Evolutionary conservation across 2,797 vertebrate genomes (phyloP), one percentile per base, ranked within the genome.

Genomic region (Podarcis siculus): DNA sequence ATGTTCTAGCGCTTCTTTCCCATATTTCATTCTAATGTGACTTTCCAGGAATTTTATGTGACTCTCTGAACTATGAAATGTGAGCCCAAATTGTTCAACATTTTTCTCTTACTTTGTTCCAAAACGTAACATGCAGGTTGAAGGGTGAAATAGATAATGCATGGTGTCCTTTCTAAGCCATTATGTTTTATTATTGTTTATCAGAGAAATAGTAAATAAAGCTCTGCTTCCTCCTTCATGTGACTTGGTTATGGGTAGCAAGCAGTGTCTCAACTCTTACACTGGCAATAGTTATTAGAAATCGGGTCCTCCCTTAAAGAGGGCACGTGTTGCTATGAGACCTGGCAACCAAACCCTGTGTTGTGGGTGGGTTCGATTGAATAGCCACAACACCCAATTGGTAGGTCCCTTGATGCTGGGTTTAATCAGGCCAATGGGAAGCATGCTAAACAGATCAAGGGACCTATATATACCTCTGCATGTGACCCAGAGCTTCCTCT

Each of bases 21-120:
- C 21, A 82, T 45, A 66, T 87, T 82, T 66, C 79, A 87, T 66
- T 66, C 49, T 42, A 71, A 87, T 75, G 21, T 64, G 23, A 75
- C 71, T 82, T 77, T 83, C 73, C 66, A 78, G 45, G 64, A 82
- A 82, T 82, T 82, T 71, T n/a, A 49, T 5, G 30, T 85, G 49
- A 42, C 35, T 77, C 37, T 72, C 58, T 58, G 37, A 27, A 32
- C n/a, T 58, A 89, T 78, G 49, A 78, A 82, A 82, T 89, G 17
- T 35, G 30, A 39, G 32, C 8, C 79, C 75, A 32, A 81, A 27
- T 83, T 81, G 72, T 64, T 30, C 73, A 45, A 85, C 25, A 84
- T 90, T 90, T 76, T 90, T 67, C 25, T 90, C 73, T 55, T 67
- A 86, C 75, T 89, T 86, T 42, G 49, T 61, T 72, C 23, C 39